Base-by-base conservation (phyloP, 2,113 vertebrate genomes). In the Marmota monax region DNA sequence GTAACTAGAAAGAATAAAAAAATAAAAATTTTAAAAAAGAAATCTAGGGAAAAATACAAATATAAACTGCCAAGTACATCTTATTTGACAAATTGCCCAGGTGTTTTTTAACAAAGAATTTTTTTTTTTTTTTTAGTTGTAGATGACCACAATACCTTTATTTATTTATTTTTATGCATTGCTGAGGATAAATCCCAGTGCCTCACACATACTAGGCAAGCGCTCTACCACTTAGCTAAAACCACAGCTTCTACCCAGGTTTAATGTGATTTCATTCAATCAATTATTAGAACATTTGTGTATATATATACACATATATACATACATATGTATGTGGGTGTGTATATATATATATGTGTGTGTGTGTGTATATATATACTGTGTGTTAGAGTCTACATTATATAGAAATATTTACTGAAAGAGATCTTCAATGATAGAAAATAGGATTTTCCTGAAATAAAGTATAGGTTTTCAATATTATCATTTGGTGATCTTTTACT, bases 351-450 rank as follows among this genome's bases (percentile, higher is more conserved):
- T 42, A 39, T 39, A 39, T 39, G 39, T 39, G 39, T 39, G 39
- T 39, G 39, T 39, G 4, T 39, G 4, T 39, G 8, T 48, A 1
- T 48, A 48, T 48, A 48, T 48, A 10, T 48, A 48, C 10, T 48
- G 74, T 92, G 17, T 58, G 37, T 53, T 56, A n/a, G 5, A 79
- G 63, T 82, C 79, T 80, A 78, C 25, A 65, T 92, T 78, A 92
- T 0, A n/a, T 4, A 67, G 39, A 37, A 93, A 88, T 42, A 73
- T 1, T 39, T 63, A 88, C 0, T 79, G 39, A 63, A 93, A 73
- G 9, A 93, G 4, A 65, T 74, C 92, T 78, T 74, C 76, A 92
- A 73, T 67, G 89, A 25, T 0, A 94, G 34, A 92, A 83, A 83
- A 87, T 61, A 6, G 17, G 18, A 85, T 93, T 56, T 92, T 56